A percentile compares a stretch with the other conserved stretches of the same genome.
Evolutionary conservation across 2,113 vertebrate species (phyloP).

Genomic region (Caloenas nicobarica): DNA sequence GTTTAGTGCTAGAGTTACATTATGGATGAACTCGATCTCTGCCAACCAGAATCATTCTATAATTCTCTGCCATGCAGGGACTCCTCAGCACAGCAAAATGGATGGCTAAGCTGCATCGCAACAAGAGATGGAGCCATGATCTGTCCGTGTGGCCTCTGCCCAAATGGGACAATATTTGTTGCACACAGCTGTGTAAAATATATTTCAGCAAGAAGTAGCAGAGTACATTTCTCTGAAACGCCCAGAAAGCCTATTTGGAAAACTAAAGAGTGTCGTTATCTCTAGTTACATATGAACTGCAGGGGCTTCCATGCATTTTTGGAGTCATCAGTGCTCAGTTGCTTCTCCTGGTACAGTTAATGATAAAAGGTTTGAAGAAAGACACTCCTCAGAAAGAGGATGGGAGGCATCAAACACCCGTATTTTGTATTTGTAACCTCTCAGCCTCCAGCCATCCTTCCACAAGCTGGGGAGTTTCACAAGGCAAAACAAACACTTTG

Average conservation of each 20-base stretch:
- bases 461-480: background rate
- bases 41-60: too few species aligned
- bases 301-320: background rate
- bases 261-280: background rate
- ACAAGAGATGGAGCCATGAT: background rate
- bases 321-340: background rate
- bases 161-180: background rate
- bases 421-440: background rate
- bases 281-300: background rate
- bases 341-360: background rate
- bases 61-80: background rate
- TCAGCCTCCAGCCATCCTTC: background rate
- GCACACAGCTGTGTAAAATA: background rate
- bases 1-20: too few species aligned
- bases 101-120: fast-evolving
- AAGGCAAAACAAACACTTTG: background rate
- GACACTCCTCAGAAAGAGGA: background rate
- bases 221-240: background rate
- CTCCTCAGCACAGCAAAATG: too few species aligned
- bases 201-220: background rate
- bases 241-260: background rate
- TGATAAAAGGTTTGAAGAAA: background rate
- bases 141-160: background rate
- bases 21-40: too few species aligned
- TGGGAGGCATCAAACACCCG: background rate